Conservation (phyloP, 2,797 vertebrate genomes). For the Natrix natrix region DNA sequence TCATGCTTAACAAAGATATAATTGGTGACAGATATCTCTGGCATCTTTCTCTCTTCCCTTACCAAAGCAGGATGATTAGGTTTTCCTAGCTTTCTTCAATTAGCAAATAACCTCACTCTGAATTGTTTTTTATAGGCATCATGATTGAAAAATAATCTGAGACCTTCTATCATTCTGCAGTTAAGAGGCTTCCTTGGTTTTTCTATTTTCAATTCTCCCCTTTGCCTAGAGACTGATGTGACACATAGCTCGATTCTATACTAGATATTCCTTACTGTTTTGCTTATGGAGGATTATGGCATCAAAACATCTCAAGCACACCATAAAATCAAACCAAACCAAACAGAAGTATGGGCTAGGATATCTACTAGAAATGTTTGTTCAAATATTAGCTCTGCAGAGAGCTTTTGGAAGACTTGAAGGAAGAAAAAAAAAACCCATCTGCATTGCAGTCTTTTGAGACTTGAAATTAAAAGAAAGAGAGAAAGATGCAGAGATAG, state of each 20-base stretch:
- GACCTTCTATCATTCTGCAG: not conserved
- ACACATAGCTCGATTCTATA: not conserved
- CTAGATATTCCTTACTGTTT: too few relatives aligned
- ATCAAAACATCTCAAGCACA: not conserved
- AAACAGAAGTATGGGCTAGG: not conserved
- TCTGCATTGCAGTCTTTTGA: not conserved
- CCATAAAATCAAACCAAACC: not conserved
- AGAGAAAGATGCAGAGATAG: not conserved
- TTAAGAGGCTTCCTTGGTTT: not conserved
- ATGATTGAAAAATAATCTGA: not conserved
- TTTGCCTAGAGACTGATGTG: not conserved
- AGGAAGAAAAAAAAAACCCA: not conserved
- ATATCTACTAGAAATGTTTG: not conserved
- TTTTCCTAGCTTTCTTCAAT: not conserved
- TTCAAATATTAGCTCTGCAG: not conserved
- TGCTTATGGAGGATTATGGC: too few relatives aligned
- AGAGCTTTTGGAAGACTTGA: not conserved
- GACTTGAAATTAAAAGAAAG: not conserved
- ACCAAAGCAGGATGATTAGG: not conserved
- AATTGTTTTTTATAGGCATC: not conserved
- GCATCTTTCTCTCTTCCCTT: not conserved
- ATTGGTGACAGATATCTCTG: not conserved
- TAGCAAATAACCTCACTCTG: not conserved
- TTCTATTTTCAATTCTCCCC: not conserved
- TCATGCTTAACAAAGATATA: not conserved